Conservation (phyloP, 2,797 vertebrate species). For the Leptodactylus fallax region DNA sequence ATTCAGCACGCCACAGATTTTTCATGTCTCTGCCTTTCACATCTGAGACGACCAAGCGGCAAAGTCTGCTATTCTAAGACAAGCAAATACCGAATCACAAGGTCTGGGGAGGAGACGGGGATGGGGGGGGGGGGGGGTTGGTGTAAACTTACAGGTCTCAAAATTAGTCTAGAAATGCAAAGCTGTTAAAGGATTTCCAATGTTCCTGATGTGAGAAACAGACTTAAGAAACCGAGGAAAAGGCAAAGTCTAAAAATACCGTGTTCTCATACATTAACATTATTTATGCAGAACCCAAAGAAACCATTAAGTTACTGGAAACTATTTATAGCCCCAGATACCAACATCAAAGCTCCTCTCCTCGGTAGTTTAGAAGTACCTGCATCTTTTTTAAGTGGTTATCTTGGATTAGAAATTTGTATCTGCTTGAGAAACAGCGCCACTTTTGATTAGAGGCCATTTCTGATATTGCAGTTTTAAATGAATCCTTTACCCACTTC, state of each 20-base stretch:
- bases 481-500: too few species aligned
- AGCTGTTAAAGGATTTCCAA: constrained; percentile 3
- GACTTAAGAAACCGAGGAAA: neutral
- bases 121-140: too few species aligned
- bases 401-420: too few species aligned
- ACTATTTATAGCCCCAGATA: too few species aligned
- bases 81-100: neutral
- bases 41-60: neutral
- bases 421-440: too few species aligned
- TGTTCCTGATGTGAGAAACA: neutral
- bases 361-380: too few species aligned
- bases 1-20: neutral
- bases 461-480: too few species aligned
- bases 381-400: too few species aligned
- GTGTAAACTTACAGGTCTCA: neutral
- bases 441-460: too few species aligned
- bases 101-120: neutral
- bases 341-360: too few species aligned
- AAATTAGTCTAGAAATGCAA: neutral
- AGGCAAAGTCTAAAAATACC: neutral
- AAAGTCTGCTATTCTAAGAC: neutral
- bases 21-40: neutral
- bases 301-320: neutral
- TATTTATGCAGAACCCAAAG: neutral
- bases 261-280: neutral